Percentiles rank a stretch among this genome's conserved stretches.
phyloP scores from a whole-genome alignment of 2,113 vertebrate species.

The Hippocampus comes region DNA sequence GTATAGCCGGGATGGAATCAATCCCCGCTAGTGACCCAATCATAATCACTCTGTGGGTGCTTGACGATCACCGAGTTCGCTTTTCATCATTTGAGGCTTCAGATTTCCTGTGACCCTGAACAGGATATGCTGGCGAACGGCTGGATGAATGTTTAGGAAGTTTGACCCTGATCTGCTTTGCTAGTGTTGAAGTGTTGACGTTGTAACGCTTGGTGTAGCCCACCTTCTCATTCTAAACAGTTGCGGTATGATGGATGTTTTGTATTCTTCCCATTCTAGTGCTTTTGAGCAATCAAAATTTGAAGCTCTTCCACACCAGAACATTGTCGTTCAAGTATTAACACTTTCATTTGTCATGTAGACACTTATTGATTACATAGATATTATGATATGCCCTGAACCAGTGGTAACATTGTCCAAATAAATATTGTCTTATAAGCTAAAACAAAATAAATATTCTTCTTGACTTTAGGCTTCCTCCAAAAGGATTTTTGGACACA shows the following conservation, averaged over 20 bases:
- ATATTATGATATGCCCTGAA: background rate
- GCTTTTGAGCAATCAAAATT: background rate
- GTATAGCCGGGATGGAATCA: background rate
- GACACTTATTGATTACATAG: too few relatives aligned
- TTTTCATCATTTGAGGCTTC: background rate
- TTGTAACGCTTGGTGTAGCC: background rate
- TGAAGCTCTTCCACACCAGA: background rate
- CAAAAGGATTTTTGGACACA: background rate
- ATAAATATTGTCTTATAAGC: background rate
- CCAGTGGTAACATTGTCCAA: background rate
- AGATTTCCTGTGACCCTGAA: background rate
- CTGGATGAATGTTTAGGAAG: background rate
- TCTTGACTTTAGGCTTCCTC: background rate
- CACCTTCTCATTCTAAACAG: background rate
- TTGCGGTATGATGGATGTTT: background rate
- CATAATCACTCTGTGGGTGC: background rate
- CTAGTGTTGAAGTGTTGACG: background rate
- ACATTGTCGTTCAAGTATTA: background rate
- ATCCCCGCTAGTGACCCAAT: background rate
- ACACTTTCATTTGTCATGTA: background rate
- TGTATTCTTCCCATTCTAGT: background rate
- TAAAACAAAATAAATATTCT: background rate
- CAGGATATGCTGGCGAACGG: background rate
- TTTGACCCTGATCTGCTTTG: background rate
- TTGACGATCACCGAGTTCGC: background rate